phyloP scores from a whole-genome alignment of 2,797 vertebrate genomes.

The Cuniculus paca region DNA sequence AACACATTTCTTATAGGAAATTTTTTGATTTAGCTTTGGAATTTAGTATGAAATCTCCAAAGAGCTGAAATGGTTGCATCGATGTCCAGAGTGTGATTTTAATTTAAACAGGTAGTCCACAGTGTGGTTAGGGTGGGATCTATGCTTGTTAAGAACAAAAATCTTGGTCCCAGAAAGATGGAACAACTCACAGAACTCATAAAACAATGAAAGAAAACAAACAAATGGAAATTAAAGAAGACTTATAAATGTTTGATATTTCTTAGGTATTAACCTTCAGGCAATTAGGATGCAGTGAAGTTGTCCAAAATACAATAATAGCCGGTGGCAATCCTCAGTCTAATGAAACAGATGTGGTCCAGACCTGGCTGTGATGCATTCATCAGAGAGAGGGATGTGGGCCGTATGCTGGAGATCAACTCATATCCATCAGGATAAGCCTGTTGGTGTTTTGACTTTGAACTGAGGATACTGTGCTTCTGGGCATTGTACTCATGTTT shows the following conservation, averaged over 20 bases:
- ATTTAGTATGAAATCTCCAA: slow-evolving; percentile 12
- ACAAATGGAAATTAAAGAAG: not conserved
- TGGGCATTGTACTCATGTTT: not conserved
- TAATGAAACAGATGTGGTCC: slow-evolving; percentile 61
- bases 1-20: slow-evolving; percentile 44
- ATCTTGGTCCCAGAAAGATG: not conserved
- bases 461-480: not conserved
- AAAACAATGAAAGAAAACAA: slow-evolving; percentile 41
- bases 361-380: not conserved
- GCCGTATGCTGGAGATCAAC: not conserved
- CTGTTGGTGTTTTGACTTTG: not conserved
- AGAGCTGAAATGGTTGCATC: not conserved
- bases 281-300: slow-evolving; percentile 24
- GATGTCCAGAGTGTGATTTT: not conserved
- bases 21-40: not conserved
- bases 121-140: not conserved
- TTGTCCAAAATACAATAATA: slow-evolving; percentile 3
- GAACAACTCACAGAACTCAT: not conserved
- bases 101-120: not conserved
- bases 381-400: slow-evolving; percentile 15
- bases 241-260: not conserved
- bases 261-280: slow-evolving; percentile 46
- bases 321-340: slow-evolving; percentile 11
- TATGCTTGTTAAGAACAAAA: slow-evolving; percentile 28
- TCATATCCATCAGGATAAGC: not conserved